Evolutionary conservation across 2,888 invertebrate species (phyloP).

Genomic region (Oasisia sp.): DNA sequence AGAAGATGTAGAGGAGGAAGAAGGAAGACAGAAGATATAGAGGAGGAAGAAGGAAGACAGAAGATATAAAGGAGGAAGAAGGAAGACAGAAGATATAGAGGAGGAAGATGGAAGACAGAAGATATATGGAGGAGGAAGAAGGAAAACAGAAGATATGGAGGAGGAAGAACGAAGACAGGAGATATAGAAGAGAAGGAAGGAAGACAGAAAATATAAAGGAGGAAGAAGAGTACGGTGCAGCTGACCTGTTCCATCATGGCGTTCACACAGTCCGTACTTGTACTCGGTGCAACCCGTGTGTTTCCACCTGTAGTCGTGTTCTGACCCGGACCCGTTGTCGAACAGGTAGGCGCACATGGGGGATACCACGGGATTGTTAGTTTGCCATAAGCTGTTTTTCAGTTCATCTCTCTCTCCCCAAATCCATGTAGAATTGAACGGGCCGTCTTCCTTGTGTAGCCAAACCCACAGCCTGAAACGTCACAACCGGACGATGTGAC

Average conservation of each 20-base stretch:
- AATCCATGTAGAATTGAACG: not conserved
- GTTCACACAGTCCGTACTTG: not conserved
- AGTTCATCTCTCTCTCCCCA: not conserved
- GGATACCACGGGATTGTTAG: not conserved
- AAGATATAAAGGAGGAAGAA: too few relatives aligned
- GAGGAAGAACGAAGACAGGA: too few relatives aligned
- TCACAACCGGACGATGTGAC: not conserved
- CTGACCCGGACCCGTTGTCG: too few relatives aligned
- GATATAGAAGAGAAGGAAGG: too few relatives aligned
- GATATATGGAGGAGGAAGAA: too few relatives aligned
- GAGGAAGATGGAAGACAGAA: too few relatives aligned
- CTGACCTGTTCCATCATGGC: slow-evolving; percentile 1
- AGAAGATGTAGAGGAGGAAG: too few relatives aligned
- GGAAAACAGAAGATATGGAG: too few relatives aligned
- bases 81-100: too few relatives aligned
- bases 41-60: too few relatives aligned
- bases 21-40: too few relatives aligned
- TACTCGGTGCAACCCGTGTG: not conserved
- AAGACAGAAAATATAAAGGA: too few relatives aligned
- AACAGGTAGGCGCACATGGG: not conserved
- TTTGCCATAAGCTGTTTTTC: not conserved
- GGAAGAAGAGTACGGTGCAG: not conserved
- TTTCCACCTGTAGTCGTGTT: not conserved
- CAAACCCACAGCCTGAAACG: not conserved
- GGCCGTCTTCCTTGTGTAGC: not conserved